Evolutionary conservation across 2,888 invertebrate species (phyloP).

Genomic region (Stenotaenia linearis): DNA sequence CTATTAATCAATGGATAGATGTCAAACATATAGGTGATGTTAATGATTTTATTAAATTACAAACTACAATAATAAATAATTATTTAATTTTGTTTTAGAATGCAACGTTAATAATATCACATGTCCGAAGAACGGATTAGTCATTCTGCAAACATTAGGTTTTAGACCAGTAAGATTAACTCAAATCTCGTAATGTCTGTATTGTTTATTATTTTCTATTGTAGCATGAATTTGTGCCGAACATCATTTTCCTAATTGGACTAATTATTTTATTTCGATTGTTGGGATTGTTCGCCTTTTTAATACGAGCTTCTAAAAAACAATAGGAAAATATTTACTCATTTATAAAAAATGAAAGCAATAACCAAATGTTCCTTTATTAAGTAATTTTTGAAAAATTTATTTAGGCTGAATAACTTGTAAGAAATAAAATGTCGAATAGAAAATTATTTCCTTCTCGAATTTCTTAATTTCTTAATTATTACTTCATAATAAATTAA

Average conservation of each 20-base stretch:
- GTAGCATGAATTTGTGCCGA: neutral
- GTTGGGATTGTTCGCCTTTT: neutral
- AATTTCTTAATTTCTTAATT: no score
- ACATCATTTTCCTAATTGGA: neutral
- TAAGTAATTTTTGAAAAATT: no score
- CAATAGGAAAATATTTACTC: no score
- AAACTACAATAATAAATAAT: neutral
- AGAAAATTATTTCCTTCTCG: no score
- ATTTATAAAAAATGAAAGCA: no score
- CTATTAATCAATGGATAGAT: slow-evolving; percentile 47
- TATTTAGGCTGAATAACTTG: no score
- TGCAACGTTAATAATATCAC: slow-evolving; percentile 8
- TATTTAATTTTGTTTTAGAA: neutral
- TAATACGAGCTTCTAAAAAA: neutral
- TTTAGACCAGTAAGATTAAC: neutral
- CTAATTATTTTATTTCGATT: neutral
- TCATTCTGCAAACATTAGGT: neutral
- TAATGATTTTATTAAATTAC: neutral
- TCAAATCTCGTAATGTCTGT: neutral
- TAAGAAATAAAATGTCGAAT: no score
- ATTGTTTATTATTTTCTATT: neutral
- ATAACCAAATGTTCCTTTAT: no score
- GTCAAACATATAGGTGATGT: slow-evolving; percentile 41
- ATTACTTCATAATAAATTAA: no score
- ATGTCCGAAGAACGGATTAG: neutral